A percentile compares a stretch with the other conserved stretches of the same genome.
These are phyloP conservation scores for Drosophila anomalipes DNA, from an alignment of 2,888 invertebrate species.

Conservation along the genomic window DNA sequence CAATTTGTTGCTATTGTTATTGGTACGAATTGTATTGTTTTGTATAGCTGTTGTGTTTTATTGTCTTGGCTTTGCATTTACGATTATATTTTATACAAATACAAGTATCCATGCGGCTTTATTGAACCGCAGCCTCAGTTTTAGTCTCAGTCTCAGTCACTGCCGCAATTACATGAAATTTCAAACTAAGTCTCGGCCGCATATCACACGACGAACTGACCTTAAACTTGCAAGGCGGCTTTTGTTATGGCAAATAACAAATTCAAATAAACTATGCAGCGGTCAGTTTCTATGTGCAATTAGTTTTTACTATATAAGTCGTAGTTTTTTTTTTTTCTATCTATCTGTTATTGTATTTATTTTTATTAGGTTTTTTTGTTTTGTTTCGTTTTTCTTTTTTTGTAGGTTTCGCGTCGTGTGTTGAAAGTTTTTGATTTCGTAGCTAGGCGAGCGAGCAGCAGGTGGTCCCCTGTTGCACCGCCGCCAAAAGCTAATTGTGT, in stretches of 20 bases:
- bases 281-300: constrained; percentile 75
- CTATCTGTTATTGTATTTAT: constrained; percentile 18
- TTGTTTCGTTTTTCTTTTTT: constrained; percentile 15
- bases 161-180: constrained; percentile 55
- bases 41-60: constrained; percentile 38
- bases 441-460: constrained; percentile 66
- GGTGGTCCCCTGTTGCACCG: constrained; percentile 70
- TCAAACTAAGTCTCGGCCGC: constrained; percentile 46
- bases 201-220: constrained; percentile 69
- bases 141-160: constrained; percentile 43
- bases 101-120: constrained; percentile 55
- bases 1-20: constrained; percentile 67
- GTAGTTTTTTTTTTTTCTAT: constrained; percentile 8
- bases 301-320: constrained; percentile 71
- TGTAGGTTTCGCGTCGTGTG: constrained; percentile 57
- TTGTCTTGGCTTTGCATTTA: constrained; percentile 44
- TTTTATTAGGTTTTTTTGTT: constrained; percentile 37
- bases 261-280: constrained; percentile 68
- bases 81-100: constrained; percentile 8
- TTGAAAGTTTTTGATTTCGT: constrained; percentile 70
- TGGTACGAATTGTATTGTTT: constrained; percentile 32
- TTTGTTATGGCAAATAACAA: constrained; percentile 66
- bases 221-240: constrained; percentile 77
- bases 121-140: constrained; percentile 47
- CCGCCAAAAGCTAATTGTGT: constrained; percentile 82